phyloP scores from a whole-genome alignment of 2,888 invertebrate species.

The Galeruca laticollis region DNA sequence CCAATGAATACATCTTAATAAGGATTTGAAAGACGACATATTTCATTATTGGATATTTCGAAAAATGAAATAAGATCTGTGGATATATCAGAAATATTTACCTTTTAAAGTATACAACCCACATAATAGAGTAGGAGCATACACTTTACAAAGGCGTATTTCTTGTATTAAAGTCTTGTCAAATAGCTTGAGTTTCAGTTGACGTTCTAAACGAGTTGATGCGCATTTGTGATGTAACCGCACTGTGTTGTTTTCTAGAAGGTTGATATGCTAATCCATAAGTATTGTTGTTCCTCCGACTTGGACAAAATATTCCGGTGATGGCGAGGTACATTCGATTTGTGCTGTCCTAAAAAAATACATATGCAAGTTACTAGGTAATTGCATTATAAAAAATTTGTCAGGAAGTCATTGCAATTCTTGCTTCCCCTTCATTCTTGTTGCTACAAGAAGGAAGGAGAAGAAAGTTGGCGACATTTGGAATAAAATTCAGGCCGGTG shows the following conservation, averaged over 20 bases:
- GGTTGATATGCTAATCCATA: conserved; percentile 57
- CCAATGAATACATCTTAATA: too few species aligned
- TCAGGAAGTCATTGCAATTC: too few species aligned
- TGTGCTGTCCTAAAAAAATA: conserved; percentile 62
- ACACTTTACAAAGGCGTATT: conserved; percentile 49
- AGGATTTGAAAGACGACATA: too few species aligned
- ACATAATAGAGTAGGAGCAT: not conserved
- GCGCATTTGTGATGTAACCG: conserved; percentile 47
- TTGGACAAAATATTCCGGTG: conserved; percentile 54
- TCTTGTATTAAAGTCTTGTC: conserved; percentile 40
- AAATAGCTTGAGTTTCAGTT: conserved; percentile 43
- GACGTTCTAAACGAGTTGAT: conserved; percentile 50
- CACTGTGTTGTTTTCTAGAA: conserved; percentile 51
- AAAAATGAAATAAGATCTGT: too few species aligned
- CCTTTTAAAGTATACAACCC: not conserved
- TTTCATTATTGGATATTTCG: too few species aligned
- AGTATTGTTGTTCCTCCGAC: conserved; percentile 54
- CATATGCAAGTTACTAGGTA: too few species aligned
- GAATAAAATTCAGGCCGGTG: too few species aligned
- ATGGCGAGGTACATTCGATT: conserved; percentile 63
- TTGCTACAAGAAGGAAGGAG: too few species aligned
- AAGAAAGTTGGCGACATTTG: too few species aligned
- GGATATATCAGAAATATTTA: not conserved
- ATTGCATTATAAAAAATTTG: too few species aligned
- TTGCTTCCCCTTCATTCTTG: too few species aligned